Evolutionary conservation across 2,797 vertebrate species (phyloP).

Genomic region (Phoxinus dragarum): DNA sequence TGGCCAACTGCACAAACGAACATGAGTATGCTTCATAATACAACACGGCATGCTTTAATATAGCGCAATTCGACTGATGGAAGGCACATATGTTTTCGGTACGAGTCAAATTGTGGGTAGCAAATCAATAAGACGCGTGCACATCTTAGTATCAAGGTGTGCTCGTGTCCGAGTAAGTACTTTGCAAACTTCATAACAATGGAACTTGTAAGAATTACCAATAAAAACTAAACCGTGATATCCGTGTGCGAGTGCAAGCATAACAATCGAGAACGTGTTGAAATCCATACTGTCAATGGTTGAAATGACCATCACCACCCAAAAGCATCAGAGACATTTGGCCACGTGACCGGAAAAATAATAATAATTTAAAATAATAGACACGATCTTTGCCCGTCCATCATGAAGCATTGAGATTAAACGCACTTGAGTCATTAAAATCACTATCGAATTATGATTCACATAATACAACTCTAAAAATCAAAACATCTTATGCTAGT

Average conservation of each 20-base stretch:
- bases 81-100: background rate
- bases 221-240: background rate
- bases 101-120: background rate
- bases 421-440: background rate
- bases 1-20: background rate
- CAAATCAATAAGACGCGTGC: background rate
- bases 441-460: background rate
- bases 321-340: conserved; percentile 30
- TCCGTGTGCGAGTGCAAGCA: background rate
- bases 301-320: conserved; percentile 23
- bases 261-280: background rate
- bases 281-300: background rate
- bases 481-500: background rate
- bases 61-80: background rate
- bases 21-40: background rate
- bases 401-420: background rate
- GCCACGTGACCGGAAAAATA: conserved; percentile 62
- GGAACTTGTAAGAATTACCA: background rate
- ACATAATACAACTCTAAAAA: background rate
- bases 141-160: background rate
- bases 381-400: background rate
- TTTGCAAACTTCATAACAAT: conserved; percentile 19
- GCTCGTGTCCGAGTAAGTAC: conserved; percentile 10
- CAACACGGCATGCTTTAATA: background rate
- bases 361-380: conserved; percentile 54